Percentiles rank a stretch among this genome's conserved stretches.
Conservation (phyloP, 2,797 vertebrate genomes). For the Tadarida brasiliensis region DNA sequence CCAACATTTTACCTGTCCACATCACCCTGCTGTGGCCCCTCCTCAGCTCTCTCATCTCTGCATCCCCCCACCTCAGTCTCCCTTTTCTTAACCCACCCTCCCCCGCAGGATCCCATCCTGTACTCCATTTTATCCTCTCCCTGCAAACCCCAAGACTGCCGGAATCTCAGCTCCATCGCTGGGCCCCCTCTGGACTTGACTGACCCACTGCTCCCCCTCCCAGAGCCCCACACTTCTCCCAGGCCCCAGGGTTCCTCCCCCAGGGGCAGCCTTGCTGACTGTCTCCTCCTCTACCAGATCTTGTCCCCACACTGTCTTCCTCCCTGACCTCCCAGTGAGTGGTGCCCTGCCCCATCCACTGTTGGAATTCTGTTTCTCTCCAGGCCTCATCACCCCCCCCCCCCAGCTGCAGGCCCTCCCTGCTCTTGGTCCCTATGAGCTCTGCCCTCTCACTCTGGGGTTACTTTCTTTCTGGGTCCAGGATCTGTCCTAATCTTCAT, state of each 20-base stretch:
- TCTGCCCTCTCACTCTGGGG: neutral
- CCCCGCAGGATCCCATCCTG: fast-evolving
- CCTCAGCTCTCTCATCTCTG: neutral
- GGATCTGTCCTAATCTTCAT: slow-evolving; percentile 21
- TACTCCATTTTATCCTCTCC: neutral
- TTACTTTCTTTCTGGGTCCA: neutral
- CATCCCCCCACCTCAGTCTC: neutral
- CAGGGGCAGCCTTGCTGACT: neutral
- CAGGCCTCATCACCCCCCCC: neutral
- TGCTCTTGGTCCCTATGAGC: neutral
- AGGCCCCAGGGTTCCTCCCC: neutral
- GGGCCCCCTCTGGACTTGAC: neutral
- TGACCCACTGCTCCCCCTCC: neutral
- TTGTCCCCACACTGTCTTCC: neutral
- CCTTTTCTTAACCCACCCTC: neutral
- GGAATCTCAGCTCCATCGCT: neutral
- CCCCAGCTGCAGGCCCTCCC: too few relatives aligned
- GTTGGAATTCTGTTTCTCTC: neutral
- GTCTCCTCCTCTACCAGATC: neutral
- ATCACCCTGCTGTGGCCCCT: neutral
- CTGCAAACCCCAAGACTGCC: neutral
- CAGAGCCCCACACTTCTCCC: neutral
- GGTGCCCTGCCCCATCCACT: neutral
- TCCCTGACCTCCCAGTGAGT: neutral
- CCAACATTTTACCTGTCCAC: neutral